Conservation (phyloP, 1,140 invertebrate genomes). For the Yoshiicerus persimilis region DNA sequence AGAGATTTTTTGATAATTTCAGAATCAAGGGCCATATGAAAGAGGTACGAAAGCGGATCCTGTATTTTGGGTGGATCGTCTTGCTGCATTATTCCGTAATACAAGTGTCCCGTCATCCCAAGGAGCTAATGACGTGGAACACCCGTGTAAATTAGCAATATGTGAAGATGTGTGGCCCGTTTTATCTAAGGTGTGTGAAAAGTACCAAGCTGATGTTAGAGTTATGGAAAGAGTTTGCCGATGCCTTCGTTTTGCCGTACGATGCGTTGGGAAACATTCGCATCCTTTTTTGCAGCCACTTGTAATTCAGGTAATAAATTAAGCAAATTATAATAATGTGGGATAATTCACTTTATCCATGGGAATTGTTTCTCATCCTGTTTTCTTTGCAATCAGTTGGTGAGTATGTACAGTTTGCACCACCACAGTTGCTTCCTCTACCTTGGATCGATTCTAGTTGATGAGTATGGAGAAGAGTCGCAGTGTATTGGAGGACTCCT, state of each 20-base stretch:
- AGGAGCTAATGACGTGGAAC: conserved; percentile 56
- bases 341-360: not conserved
- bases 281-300: conserved; percentile 75
- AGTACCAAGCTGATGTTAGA: conserved; percentile 77
- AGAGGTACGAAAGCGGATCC: conserved; percentile 70
- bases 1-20: not conserved
- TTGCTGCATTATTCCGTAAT: conserved; percentile 85
- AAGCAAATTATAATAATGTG: not conserved
- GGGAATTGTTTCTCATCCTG: not conserved
- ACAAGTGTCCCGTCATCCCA: conserved; percentile 61
- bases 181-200: conserved; percentile 72
- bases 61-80: conserved; percentile 87
- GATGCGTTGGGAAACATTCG: conserved; percentile 79
- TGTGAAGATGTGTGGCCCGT: conserved; percentile 82
- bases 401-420: conserved; percentile 75
- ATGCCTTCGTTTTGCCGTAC: conserved; percentile 82
- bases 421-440: conserved; percentile 95
- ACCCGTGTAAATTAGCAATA: conserved; percentile 80
- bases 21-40: conserved; percentile 52
- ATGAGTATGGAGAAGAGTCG: conserved; percentile 79
- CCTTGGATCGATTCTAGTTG: conserved; percentile 90
- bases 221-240: conserved; percentile 91
- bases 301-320: conserved; percentile 67
- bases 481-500: conserved; percentile 73
- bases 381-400: conserved; percentile 64